Evolutionary conservation across 2,113 vertebrate genomes (phyloP).

Genomic region (Copsychus sechellarum): DNA sequence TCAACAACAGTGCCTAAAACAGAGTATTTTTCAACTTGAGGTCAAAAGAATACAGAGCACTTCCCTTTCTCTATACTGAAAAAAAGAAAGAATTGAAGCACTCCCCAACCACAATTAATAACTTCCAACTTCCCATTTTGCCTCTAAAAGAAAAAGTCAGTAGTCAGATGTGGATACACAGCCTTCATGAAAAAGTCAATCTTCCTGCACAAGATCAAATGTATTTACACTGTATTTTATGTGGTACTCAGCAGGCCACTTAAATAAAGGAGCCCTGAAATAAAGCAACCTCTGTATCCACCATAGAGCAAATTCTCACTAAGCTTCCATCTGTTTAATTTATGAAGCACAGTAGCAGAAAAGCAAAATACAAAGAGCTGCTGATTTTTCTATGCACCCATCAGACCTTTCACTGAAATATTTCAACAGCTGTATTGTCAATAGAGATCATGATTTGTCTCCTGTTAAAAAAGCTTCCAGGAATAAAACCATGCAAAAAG

Average conservation of each 20-base stretch:
- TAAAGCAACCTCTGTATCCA: not conserved
- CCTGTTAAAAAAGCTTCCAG: constrained; percentile 4
- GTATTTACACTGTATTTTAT: not conserved
- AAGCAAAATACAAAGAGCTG: constrained; percentile 16
- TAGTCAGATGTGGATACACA: not conserved
- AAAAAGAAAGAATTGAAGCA: not conserved
- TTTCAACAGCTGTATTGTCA: constrained; percentile 8
- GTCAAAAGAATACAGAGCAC: not conserved
- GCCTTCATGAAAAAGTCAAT: not conserved
- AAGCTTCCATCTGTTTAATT: constrained; percentile 6
- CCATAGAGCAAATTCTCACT: not conserved
- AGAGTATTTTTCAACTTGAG: not conserved
- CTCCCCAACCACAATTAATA: not conserved
- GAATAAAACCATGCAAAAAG: not conserved
- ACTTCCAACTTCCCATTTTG: not conserved
- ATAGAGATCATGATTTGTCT: not conserved
- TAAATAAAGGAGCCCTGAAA: not conserved
- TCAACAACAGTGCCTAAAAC: not conserved
- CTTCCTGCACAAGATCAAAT: not conserved
- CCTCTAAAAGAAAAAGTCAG: not conserved
- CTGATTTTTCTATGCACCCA: not conserved
- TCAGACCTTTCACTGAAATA: not conserved
- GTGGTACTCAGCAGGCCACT: not conserved
- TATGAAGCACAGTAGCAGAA: not conserved
- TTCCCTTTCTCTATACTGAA: not conserved